Percentiles rank a stretch among this genome's conserved stretches.
phyloP scores from a whole-genome alignment of 2,113 vertebrate genomes.

The Psilopogon haemacephalus region DNA sequence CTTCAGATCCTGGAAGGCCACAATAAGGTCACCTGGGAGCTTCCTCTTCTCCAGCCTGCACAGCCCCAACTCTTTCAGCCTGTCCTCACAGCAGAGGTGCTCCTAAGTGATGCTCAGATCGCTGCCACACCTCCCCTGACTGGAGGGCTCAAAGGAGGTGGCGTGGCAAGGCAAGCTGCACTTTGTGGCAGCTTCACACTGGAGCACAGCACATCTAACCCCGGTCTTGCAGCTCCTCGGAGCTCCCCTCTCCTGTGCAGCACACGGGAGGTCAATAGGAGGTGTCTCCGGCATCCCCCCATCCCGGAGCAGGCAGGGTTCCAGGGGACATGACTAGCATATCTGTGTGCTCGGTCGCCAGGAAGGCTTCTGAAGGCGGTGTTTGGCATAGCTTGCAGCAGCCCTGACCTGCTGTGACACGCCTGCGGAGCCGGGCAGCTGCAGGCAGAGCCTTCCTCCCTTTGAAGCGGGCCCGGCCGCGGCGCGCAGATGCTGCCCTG shows the following conservation, averaged over 20 bases:
- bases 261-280: background rate
- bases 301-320: background rate
- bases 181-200: rapidly evolving
- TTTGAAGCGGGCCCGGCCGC: conserved; percentile 28
- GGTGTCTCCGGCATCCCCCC: background rate
- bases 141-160: background rate
- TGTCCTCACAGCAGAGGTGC: too few relatives aligned
- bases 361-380: background rate
- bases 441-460: conserved; percentile 15
- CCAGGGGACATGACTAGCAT: background rate
- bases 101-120: too few relatives aligned
- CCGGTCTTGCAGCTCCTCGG: background rate
- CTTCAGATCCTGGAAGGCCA: too few relatives aligned
- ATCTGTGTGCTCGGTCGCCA: background rate
- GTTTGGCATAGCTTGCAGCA: background rate
- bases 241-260: background rate
- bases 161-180: background rate
- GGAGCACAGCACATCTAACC: background rate
- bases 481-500: background rate
- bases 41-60: too few relatives aligned
- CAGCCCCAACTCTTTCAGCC: too few relatives aligned
- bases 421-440: conserved; percentile 34
- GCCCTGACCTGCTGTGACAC: conserved; percentile 30
- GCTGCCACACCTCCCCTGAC: too few relatives aligned
- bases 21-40: too few relatives aligned